Evolutionary conservation across 1,140 invertebrate species (phyloP), one percentile per base, ranked within the genome.

Genomic region (Steinernema feltiae): DNA sequence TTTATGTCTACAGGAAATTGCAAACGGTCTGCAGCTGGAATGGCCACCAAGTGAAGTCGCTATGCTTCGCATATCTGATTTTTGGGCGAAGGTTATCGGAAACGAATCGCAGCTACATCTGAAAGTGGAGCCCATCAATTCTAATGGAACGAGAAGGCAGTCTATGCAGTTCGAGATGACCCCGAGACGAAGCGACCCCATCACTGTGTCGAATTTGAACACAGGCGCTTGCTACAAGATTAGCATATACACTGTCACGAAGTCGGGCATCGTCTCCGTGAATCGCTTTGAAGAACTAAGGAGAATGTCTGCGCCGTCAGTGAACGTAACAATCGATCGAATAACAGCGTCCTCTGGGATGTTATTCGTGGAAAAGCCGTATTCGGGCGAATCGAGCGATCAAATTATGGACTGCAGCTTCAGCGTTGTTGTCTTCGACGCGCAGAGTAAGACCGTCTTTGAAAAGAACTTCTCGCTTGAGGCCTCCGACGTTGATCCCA

Each of bases 211-310:
- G 21, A 71, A 77, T 15, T 74, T 85, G 27, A 69, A 69, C 0
- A 78, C 75, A 30, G 84, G 84, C 15, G 82, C 76, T 24, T 85
- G 84, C 53, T 85, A 85, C 72, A 83, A 82, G 69, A 72, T 85
- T 30, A 82, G 82, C 71, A 32, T 85, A 1, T 85, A 85, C 76
- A 85, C 84, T 3, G 84, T 85, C 17, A 85, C 84, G 0, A 78
- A 79, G 27, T 83, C 84, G 18, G 84, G 84, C 53, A 85, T 85
- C 27, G 82, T 86, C 21, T 85, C 84, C 1, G 77, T 78, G 24
- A 73, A 82, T 27, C 74, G 80, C 29, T 80, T 80, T 69, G 84
- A 85, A 70, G 78, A 86, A 74, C 76, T 74, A 27, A 74, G 80
- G 29, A 46, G 84, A 48, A 75, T 85, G 32, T 70, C 71, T 35